These are phyloP conservation scores for Danaus chrysippus DNA, from an alignment of 2,888 invertebrate species.

Conservation along the genomic window DNA sequence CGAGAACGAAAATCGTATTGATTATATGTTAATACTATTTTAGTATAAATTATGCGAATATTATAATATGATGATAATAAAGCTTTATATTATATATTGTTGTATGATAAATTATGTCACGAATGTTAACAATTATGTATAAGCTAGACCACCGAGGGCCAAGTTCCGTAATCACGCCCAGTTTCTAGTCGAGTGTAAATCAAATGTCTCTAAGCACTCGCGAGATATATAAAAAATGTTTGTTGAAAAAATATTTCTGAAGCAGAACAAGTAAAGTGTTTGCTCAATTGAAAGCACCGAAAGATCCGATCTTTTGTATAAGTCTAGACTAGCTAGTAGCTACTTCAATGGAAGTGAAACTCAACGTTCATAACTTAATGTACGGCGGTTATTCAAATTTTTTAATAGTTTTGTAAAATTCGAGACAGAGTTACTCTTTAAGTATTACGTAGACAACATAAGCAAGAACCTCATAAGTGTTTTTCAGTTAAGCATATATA, in stretches of 20 bases:
- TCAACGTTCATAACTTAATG: conserved; percentile 12
- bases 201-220: conserved; percentile 36
- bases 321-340: conserved; percentile 32
- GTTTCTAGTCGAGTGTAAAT: conserved; percentile 38
- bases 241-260: conserved; percentile 34
- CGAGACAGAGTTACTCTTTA: too few relatives aligned
- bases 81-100: neutral
- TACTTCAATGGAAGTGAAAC: conserved; percentile 30
- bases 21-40: too few relatives aligned
- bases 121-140: conserved; percentile 7
- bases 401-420: neutral
- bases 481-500: too few relatives aligned
- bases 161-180: conserved; percentile 28
- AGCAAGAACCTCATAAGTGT: too few relatives aligned
- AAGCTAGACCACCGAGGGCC: conserved; percentile 8
- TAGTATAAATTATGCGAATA: too few relatives aligned
- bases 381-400: neutral
- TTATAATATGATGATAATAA: too few relatives aligned
- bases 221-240: conserved; percentile 38
- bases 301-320: conserved; percentile 32
- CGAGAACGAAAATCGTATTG: too few relatives aligned
- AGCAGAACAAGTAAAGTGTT: conserved; percentile 32
- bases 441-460: too few relatives aligned
- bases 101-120: conserved; percentile 5
- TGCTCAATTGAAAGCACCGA: conserved; percentile 33